Evolutionary conservation across 2,888 invertebrate species (phyloP).

Genomic region (Microctonus aethiopoides): DNA sequence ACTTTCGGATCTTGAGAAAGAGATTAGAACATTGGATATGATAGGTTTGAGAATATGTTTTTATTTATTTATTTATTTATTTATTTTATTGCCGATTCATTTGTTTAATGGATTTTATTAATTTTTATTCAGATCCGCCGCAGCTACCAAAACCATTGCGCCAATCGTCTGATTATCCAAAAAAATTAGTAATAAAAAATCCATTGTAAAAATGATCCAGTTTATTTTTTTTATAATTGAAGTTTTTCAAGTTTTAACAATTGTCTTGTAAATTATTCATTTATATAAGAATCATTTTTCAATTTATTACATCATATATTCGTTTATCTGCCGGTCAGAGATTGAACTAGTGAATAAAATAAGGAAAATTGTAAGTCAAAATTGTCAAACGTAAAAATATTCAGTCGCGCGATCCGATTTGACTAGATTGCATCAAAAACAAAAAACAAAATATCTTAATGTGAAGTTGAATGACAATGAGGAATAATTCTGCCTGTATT

Average conservation of each 20-base stretch:
- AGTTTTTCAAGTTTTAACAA: neutral
- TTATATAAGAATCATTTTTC: neutral
- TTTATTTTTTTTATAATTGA: neutral
- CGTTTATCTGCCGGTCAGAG: neutral
- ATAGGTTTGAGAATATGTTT: conserved; percentile 48
- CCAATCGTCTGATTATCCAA: neutral
- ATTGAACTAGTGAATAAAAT: neutral
- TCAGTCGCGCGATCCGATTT: neutral
- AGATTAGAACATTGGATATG: conserved; percentile 48
- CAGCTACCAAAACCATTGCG: neutral
- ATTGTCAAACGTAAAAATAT: neutral
- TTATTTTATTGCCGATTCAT: too few species aligned
- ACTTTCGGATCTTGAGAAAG: conserved; percentile 49
- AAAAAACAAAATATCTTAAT: neutral
- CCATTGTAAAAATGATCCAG: neutral
- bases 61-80: neutral
- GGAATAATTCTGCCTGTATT: conserved; percentile 41
- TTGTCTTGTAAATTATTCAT: neutral
- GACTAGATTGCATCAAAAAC: neutral
- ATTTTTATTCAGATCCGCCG: neutral
- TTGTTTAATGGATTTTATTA: too few species aligned
- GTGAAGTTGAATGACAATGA: conserved; percentile 37
- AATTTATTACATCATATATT: neutral
- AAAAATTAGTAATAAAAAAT: neutral
- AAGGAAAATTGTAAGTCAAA: too few species aligned